Evolutionary conservation across 2,797 vertebrate species (phyloP).

Genomic region (Oophaga sylvatica): DNA sequence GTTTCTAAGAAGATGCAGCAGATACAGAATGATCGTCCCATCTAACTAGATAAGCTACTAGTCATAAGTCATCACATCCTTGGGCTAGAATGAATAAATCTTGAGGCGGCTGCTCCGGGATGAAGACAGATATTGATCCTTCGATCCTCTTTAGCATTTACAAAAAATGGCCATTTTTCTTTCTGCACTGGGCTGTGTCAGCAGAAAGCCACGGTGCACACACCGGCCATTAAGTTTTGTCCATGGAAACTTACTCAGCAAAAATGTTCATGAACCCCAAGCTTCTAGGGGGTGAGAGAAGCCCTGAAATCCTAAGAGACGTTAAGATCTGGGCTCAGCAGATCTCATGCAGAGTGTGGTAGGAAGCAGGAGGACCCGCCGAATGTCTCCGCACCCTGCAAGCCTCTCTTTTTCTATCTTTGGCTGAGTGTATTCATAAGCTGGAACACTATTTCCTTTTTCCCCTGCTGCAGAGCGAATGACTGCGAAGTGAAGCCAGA

Average conservation of each 20-base stretch:
- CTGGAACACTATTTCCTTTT: conserved; percentile 41
- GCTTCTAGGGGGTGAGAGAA: conserved; percentile 10
- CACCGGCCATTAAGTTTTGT: background rate
- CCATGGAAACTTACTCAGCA: conserved; percentile 43
- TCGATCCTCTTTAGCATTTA: conserved; percentile 31
- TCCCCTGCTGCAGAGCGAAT: conserved; percentile 30
- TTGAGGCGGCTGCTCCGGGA: background rate
- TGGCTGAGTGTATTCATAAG: conserved; percentile 29
- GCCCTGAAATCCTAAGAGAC: background rate
- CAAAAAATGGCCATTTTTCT: conserved; percentile 35
- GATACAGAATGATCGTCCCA: background rate
- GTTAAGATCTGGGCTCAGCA: background rate
- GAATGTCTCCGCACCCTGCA: background rate
- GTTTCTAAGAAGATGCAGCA: background rate
- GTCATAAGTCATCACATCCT: conserved; percentile 45
- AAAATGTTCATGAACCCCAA: conserved; percentile 4
- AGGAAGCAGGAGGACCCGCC: background rate
- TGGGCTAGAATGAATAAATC: conserved; percentile 23
- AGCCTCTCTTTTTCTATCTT: conserved; percentile 5
- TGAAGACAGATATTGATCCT: conserved; percentile 26
- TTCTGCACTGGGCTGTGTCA: conserved; percentile 7
- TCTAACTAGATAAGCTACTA: conserved; percentile 14
- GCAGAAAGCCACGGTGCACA: conserved; percentile 18
- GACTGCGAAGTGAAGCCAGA: conserved; percentile 19
- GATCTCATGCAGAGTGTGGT: background rate